Percentiles rank a stretch among this genome's conserved stretches.
Conservation (phyloP, 2,888 invertebrate species). For the Lysandra bellargus region DNA sequence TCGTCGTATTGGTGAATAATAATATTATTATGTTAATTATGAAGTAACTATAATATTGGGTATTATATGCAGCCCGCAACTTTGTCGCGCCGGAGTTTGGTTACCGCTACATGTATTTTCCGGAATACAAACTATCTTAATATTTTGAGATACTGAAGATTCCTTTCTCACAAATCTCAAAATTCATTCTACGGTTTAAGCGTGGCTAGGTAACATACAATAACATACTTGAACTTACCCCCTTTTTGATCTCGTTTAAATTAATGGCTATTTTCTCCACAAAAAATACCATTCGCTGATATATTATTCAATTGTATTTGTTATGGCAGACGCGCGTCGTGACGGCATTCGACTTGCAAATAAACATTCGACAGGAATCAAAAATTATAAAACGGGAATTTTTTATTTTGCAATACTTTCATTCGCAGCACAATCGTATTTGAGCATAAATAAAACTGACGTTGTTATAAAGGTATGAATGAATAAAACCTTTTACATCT, state of each 20-base stretch:
- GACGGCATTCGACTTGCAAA: constrained; percentile 32
- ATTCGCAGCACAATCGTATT: neutral
- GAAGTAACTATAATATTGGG: neutral
- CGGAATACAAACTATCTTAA: too few relatives aligned
- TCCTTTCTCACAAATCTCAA: too few relatives aligned
- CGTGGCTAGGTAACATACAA: too few relatives aligned
- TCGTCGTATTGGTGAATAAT: neutral
- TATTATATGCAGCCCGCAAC: too few relatives aligned
- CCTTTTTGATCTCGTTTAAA: neutral
- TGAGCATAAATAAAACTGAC: constrained; percentile 19
- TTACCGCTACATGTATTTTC: too few relatives aligned
- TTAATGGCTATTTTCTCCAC: neutral
- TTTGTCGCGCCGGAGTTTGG: too few relatives aligned
- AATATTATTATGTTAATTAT: neutral
- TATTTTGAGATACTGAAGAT: too few relatives aligned
- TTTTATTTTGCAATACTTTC: constrained; percentile 31
- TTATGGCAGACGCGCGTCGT: constrained; percentile 36
- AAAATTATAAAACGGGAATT: constrained; percentile 32
- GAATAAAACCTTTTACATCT: constrained; percentile 25
- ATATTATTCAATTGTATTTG: constrained; percentile 37
- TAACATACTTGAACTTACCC: too few relatives aligned
- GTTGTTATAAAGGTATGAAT: constrained; percentile 26
- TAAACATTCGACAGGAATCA: constrained; percentile 35
- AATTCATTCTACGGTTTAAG: too few relatives aligned
- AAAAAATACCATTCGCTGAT: neutral